Percentiles rank a stretch among this genome's conserved stretches.
Conservation (phyloP, 2,113 vertebrate species). For the Todiramphus chloris region DNA sequence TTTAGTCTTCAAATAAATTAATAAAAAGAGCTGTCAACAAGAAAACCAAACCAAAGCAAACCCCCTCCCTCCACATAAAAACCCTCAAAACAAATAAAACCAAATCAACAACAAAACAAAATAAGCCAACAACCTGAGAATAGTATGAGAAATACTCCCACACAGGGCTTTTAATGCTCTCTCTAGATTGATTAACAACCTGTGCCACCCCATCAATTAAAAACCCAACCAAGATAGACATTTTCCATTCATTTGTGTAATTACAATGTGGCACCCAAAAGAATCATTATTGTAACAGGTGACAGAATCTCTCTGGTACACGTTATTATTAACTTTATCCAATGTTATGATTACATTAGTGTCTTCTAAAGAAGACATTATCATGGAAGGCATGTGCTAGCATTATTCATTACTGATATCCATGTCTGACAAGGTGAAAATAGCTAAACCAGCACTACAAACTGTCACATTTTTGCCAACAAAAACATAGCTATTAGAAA, state of each 20-base stretch:
- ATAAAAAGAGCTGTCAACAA: not conserved
- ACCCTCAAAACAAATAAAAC: not conserved
- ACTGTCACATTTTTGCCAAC: not conserved
- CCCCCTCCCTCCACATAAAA: no score
- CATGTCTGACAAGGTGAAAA: not conserved
- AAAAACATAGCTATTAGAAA: not conserved
- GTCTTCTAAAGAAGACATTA: not conserved
- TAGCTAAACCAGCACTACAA: not conserved
- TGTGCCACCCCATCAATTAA: not conserved
- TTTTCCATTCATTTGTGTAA: slow-evolving; percentile 4
- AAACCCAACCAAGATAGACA: not conserved
- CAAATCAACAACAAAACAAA: not conserved
- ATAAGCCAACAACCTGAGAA: not conserved
- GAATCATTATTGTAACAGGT: not conserved
- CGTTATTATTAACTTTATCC: not conserved
- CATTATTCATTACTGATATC: not conserved
- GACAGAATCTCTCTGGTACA: not conserved
- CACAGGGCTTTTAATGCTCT: not conserved
- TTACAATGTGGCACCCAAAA: not conserved
- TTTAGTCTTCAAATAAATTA: not conserved
- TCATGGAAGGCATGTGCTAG: not conserved
- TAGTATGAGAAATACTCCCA: not conserved
- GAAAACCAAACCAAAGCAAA: not conserved
- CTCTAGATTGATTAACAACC: slow-evolving; percentile 5
- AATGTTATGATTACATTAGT: not conserved